Conservation (phyloP, 2,113 vertebrate genomes). For the Pheucticus melanocephalus region DNA sequence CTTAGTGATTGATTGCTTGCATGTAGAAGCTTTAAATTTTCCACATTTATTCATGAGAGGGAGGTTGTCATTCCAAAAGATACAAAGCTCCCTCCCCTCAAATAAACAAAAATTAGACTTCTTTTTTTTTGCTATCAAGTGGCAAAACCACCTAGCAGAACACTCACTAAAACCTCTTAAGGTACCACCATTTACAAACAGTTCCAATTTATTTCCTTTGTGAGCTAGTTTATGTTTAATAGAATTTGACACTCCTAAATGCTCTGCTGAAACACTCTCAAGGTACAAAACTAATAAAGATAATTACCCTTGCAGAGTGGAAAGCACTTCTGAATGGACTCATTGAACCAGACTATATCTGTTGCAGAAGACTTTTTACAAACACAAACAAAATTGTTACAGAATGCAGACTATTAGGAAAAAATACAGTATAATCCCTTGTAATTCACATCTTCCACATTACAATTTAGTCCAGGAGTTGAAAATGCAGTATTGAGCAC, state of each 20-base stretch:
- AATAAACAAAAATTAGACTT: not conserved
- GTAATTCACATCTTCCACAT: not conserved
- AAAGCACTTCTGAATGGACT: slow-evolving; percentile 12
- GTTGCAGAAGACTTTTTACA: not conserved
- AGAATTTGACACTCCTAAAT: slow-evolving; percentile 48
- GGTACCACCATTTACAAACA: not conserved
- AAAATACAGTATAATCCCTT: not conserved
- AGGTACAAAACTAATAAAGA: slow-evolving; percentile 34
- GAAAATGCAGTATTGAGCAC: not conserved
- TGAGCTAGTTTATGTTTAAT: slow-evolving; percentile 17
- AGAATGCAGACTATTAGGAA: not conserved
- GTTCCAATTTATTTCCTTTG: slow-evolving; percentile 23
- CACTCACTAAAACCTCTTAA: not conserved
- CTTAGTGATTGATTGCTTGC: not conserved
- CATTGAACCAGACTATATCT: not conserved
- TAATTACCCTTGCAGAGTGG: slow-evolving; percentile 16
- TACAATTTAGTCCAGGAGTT: not conserved
- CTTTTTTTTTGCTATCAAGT: not conserved
- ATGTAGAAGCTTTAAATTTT: not conserved
- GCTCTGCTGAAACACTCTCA: slow-evolving; percentile 31
- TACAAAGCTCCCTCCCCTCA: not conserved
- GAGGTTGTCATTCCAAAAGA: not conserved
- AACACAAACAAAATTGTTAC: not conserved
- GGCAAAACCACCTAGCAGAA: not conserved
- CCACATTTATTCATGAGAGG: not conserved